Evolutionary conservation across 64 coral and sea anemone species (phyloP), one percentile per base, ranked within the genome.

Genomic region (Montipora cactus): DNA sequence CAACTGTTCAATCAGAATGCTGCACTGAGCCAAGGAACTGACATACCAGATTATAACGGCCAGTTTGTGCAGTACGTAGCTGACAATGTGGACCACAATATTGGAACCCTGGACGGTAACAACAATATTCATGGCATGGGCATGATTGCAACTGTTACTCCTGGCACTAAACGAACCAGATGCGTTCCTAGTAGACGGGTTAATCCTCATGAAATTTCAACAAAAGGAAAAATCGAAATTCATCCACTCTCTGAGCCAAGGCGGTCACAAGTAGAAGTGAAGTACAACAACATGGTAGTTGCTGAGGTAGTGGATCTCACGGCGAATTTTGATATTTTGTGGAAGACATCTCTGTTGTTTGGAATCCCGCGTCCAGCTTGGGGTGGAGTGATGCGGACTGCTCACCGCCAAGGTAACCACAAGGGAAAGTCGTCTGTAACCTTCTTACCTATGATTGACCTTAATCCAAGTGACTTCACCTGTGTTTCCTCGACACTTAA

Each of bases 301-400:
- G 46, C 79, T 21, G 45, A 13, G 8, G 67, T 72, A 4, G 2
- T 16, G 12, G 90, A 92, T 75, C 90, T 69, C 51, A 74, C 90
- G 1, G 50, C 49, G 10, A 83, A 73, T 75, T 71, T 92, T 3
- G 90, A 92, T 44, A 8, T 84, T 3, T 18, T 91, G 15, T 91
- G 79, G 89, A 91, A 82, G 10, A 19, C 79, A 5, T 82, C 89
- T 21, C 45, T 91, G 68, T 2, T 91, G 59, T 91, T 91, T 91
- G 89, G 49, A 3, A 68, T 5, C 4, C 11, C 12, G 37, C 89
- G 78, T 8, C 84, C 84, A 47, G 45, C 23, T 52, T 87, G 89
- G 89, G 79, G 0, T 21, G 79, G 89, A 67, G 12, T 91, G 57
- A 91, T 91, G 89, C 89, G 82, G 72, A 25, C 25, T 25, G 2